Evolutionary conservation across 2,113 vertebrate species (phyloP).

Genomic region (Sylvilagus bachmani): DNA sequence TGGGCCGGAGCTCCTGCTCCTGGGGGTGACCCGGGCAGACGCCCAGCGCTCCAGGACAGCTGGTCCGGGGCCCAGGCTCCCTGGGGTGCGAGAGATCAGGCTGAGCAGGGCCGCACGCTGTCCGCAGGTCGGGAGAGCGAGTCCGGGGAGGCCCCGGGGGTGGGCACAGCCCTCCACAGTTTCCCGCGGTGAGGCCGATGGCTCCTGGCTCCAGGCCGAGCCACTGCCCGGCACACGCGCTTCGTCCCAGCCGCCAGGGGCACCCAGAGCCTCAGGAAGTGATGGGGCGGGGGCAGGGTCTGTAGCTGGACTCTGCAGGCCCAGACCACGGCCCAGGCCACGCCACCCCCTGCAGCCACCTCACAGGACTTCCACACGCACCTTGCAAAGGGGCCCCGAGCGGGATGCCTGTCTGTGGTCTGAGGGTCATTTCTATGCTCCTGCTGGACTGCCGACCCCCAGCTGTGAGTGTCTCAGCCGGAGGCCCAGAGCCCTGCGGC

Average conservation of each 20-base stretch:
- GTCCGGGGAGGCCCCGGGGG: neutral
- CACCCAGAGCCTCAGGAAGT: too few relatives aligned
- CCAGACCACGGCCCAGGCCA: too few relatives aligned
- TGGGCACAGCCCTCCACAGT: accelerated
- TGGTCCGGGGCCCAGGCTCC: accelerated
- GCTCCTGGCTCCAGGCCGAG: neutral
- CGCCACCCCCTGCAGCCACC: neutral
- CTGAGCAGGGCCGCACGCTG: neutral
- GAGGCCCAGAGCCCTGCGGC: neutral
- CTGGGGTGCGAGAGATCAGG: too few relatives aligned
- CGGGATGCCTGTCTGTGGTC: neutral
- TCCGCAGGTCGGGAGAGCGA: neutral
- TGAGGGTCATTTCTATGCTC: neutral
- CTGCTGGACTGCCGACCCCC: neutral
- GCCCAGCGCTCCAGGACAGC: too few relatives aligned
- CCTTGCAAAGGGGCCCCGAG: neutral
- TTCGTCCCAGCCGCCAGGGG: too few relatives aligned
- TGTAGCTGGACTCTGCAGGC: too few relatives aligned
- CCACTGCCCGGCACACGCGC: too few relatives aligned
- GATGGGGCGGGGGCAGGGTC: too few relatives aligned
- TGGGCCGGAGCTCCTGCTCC: neutral
- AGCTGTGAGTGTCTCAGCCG: too few relatives aligned
- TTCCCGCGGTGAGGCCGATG: accelerated
- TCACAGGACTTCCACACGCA: accelerated
- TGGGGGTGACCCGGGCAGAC: neutral